phyloP scores from a whole-genome alignment of 2,888 invertebrate species.

The Nymphalis c-album region DNA sequence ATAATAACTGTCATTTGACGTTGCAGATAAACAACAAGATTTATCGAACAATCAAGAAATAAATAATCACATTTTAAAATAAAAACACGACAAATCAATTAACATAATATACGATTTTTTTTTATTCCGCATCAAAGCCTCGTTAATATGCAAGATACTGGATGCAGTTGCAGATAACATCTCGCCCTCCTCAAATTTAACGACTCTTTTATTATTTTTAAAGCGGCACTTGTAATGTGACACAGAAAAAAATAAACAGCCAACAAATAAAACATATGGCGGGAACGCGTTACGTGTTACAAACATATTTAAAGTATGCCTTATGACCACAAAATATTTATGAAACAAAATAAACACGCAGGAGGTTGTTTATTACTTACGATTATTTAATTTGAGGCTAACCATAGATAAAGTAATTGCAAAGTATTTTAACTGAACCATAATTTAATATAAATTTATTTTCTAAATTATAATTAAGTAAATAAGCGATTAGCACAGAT shows the following conservation, averaged over 20 bases:
- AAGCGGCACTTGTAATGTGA: constrained; percentile 46
- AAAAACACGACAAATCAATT: constrained; percentile 47
- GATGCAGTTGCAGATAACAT: constrained; percentile 35
- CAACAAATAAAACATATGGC: constrained; percentile 45
- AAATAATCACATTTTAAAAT: constrained; percentile 8
- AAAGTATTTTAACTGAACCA: too few species aligned
- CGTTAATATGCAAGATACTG: constrained; percentile 41
- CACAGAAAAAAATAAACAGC: constrained; percentile 41
- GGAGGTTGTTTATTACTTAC: constrained; percentile 6
- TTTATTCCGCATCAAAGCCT: constrained; percentile 34
- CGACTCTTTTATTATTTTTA: constrained; percentile 45
- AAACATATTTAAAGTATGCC: constrained; percentile 15
- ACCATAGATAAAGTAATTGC: background rate
- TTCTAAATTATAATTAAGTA: too few species aligned
- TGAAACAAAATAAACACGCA: constrained; percentile 18
- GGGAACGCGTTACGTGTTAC: constrained; percentile 27
- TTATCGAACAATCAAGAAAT: background rate
- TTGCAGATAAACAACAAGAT: too few species aligned
- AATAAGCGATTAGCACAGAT: too few species aligned
- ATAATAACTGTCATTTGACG: too few species aligned
- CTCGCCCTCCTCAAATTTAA: constrained; percentile 44
- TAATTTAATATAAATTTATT: background rate
- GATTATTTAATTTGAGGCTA: constrained; percentile 5
- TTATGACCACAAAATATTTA: constrained; percentile 20
- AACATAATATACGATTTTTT: constrained; percentile 35